Evolutionary conservation across 35 echinoderm and acorn worm genomes (phyloP).

Genomic region (Apostichopus parvimensis): DNA sequence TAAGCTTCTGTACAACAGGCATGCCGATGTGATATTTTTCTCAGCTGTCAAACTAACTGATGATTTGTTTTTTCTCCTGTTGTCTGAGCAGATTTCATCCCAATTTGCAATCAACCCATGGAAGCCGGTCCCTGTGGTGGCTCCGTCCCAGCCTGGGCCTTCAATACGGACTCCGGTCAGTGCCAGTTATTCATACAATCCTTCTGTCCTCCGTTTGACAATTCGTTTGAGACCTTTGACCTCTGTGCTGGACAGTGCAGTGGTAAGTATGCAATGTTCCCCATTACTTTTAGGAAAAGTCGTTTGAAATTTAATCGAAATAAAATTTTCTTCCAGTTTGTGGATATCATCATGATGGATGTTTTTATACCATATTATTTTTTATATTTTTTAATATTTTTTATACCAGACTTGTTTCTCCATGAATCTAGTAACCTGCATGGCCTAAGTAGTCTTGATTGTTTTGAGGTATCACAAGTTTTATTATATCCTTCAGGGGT

Average conservation of each 20-base stretch:
- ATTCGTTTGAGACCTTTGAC: constrained; percentile 17
- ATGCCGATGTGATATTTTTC: too few relatives aligned
- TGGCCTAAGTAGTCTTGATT: too few relatives aligned
- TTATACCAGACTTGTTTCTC: not conserved
- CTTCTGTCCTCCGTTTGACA: constrained; percentile 20
- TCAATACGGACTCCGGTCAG: not conserved
- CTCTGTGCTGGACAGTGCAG: constrained; percentile 9
- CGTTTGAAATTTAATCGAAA: too few relatives aligned
- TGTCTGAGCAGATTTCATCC: not conserved
- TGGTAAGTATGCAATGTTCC: not conserved
- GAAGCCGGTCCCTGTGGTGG: not conserved
- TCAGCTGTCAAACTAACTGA: too few relatives aligned
- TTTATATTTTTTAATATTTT: too few relatives aligned
- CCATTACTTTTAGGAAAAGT: too few relatives aligned
- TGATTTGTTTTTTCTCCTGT: not conserved
- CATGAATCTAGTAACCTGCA: too few relatives aligned
- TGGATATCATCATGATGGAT: too few relatives aligned
- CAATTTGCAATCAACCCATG: not conserved
- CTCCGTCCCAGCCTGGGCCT: not conserved
- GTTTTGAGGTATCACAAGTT: not conserved
- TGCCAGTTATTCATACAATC: not conserved
- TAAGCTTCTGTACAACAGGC: too few relatives aligned
- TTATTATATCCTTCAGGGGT: too few relatives aligned
- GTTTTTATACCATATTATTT: too few relatives aligned
- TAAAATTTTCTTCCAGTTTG: too few relatives aligned